These are phyloP conservation scores for Drosophila engyochracea DNA, from an alignment of 2,888 invertebrate species.

Conservation along the genomic window DNA sequence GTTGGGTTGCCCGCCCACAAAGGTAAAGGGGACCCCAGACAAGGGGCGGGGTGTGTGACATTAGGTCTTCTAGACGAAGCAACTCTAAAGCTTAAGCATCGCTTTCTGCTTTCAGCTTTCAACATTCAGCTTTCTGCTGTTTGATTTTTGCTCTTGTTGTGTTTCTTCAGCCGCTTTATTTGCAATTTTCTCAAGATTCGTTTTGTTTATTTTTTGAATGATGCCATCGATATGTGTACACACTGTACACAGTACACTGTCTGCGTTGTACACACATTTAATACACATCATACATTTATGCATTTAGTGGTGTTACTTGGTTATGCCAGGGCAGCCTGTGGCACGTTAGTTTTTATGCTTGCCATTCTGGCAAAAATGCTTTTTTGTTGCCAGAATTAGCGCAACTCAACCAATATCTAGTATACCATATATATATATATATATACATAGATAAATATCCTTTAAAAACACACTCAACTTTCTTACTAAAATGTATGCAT, in stretches of 20 bases:
- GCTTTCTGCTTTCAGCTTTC: not conserved
- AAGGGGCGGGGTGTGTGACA: not conserved
- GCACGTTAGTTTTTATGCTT: conserved; percentile 16
- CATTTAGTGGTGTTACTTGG: conserved; percentile 19
- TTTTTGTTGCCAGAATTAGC: too few species aligned
- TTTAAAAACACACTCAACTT: not conserved
- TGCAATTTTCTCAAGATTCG: conserved; percentile 54
- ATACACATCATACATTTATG: conserved; percentile 24
- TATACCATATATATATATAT: not conserved
- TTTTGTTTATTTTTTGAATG: conserved; percentile 16
- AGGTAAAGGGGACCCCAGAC: conserved; percentile 11
- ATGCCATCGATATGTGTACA: conserved; percentile 24
- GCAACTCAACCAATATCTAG: not conserved
- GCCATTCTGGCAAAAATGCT: not conserved
- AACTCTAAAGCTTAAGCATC: conserved; percentile 28
- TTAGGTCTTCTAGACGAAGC: conserved; percentile 16
- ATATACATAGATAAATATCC: not conserved
- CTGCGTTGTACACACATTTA: not conserved
- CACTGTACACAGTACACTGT: not conserved
- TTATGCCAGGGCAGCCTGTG: not conserved
- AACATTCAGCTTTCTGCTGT: not conserved
- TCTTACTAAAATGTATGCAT: not conserved
- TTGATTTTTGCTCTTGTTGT: conserved; percentile 11
- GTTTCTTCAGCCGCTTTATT: conserved; percentile 53
- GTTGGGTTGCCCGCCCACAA: conserved; percentile 5